Base-by-base conservation (phyloP, 2,797 vertebrate genomes). In the Peromyscus melanophrys region DNA sequence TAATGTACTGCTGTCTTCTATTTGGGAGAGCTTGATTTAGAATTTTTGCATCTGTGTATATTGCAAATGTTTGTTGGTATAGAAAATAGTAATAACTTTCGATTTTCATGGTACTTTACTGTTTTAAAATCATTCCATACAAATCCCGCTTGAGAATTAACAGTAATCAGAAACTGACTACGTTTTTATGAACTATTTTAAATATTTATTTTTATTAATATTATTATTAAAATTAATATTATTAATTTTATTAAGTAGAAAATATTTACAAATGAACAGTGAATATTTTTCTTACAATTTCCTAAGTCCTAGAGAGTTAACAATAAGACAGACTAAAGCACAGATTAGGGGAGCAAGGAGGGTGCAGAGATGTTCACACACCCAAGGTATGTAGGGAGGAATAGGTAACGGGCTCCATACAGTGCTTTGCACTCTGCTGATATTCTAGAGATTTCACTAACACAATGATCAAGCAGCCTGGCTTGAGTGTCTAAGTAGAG, bases 41-140 rank as follows among this genome's bases (percentile, higher is more conserved):
- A 16, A 86, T 78, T 92, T 96, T 89, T 77, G 31, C 43, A 95
- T 59, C 29, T 34, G 1, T 83, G 6, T 85, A 65, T 90, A 59
- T 93, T 92, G 80, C 95, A 95, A 89, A 81, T 92, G 89, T 59
- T 63, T 88, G 55, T 69, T 31, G 46, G 59, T 61, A 9, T 27
- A 63, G 40, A 78, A 94, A 89, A 46, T 49, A 25, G 37, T 46
- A 87, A 46, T 59, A 88, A 63, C 23, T 85, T 90, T 83, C 7
- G 43, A 81, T 84, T 77, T 93, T 37, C 52, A 9, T 71, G 46
- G 1, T 76, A 67, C 52, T 73, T 94, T 59, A 7, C 52, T 46
- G 43, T 55, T 95, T 87, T 84, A 34, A 59, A 90, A 59, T 92
- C 19, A 67, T 86, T 89, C 84, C 65, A 77, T 16, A 8, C 14